Conservation (phyloP, 53 echinoderm and acorn worm species). For the Echinometra lucunter region DNA sequence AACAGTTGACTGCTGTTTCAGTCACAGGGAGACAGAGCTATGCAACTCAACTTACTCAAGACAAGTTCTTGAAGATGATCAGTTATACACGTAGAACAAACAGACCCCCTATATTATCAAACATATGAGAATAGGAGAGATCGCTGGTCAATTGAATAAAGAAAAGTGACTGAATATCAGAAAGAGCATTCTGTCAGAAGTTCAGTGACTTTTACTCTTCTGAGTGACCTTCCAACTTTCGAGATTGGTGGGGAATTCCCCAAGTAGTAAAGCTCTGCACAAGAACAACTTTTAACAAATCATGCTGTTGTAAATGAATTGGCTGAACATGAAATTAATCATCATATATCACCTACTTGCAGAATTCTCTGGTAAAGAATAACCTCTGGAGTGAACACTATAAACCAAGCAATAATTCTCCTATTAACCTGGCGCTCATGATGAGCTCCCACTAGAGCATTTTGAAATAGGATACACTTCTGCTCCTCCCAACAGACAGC, state of each 20-base stretch:
- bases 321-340: not conserved
- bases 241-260: not conserved
- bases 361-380: not conserved
- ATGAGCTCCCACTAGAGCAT: not conserved
- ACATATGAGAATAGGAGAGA: too few species aligned
- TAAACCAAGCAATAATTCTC: not conserved
- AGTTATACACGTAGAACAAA: too few species aligned
- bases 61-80: too few species aligned
- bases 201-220: not conserved
- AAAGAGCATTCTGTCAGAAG: not conserved
- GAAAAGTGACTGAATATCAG: not conserved
- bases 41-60: not conserved
- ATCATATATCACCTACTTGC: too few species aligned
- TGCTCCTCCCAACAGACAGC: not conserved
- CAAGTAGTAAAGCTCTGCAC: not conserved
- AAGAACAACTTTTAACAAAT: not conserved
- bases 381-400: not conserved
- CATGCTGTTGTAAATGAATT: not conserved
- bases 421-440: not conserved
- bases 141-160: not conserved
- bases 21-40: not conserved
- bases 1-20: not conserved
- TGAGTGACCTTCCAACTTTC: not conserved
- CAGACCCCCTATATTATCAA: too few species aligned
- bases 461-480: not conserved